Conservation (phyloP, 1,140 invertebrate genomes). For the Steinernema feltiae region DNA sequence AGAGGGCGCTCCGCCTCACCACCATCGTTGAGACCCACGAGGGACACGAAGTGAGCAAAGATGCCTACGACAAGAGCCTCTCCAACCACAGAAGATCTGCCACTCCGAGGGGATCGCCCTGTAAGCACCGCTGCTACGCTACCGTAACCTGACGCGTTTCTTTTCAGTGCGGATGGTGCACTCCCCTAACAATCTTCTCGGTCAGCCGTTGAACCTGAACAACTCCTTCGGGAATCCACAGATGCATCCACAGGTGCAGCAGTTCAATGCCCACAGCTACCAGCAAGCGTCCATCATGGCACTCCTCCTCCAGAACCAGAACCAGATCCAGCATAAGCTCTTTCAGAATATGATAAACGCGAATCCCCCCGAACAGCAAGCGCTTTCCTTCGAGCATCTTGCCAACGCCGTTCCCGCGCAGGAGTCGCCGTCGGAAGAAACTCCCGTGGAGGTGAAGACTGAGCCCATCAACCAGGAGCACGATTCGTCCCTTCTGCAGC, state of each 20-base stretch:
- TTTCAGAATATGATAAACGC: neutral
- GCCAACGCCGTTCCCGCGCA: neutral
- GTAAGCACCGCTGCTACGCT: neutral
- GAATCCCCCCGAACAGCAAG: neutral
- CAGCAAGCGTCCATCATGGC: neutral
- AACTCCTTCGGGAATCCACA: neutral
- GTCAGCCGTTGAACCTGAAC: neutral
- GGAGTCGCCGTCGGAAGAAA: neutral
- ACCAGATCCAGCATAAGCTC: neutral
- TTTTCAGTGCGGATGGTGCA: neutral
- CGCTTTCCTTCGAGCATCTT: neutral
- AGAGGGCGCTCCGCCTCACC: constrained; percentile 31
- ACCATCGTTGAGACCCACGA: constrained; percentile 25
- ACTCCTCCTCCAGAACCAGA: neutral
- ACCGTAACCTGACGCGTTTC: neutral
- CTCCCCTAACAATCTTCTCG: neutral
- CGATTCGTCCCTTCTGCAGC: neutral
- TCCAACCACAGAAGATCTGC: neutral
- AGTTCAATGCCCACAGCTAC: neutral
- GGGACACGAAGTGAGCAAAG: constrained; percentile 13
- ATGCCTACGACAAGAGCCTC: constrained; percentile 7
- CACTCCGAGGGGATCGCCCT: neutral
- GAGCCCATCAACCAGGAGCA: neutral
- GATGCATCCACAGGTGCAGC: neutral
- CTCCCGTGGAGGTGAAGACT: neutral